phyloP scores from a whole-genome alignment of 2,797 vertebrate species.

The Forpus xanthops region DNA sequence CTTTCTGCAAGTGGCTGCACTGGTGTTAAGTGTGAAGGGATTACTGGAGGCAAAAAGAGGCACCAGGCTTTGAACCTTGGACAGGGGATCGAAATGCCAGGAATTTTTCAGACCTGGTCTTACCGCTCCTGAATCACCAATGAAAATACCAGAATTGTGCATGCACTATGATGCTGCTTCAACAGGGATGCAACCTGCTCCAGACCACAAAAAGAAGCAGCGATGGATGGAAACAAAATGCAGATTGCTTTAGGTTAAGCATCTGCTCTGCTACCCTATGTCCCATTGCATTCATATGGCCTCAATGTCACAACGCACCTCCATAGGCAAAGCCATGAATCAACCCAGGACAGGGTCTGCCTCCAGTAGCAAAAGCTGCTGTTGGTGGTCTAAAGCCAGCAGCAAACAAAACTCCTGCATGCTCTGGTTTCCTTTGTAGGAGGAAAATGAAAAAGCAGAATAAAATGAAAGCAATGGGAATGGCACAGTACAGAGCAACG shows the following conservation, averaged over 20 bases:
- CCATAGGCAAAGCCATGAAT: fast-evolving
- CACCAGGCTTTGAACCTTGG: not conserved
- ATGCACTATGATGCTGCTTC: fast-evolving
- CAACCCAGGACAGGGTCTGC: not conserved
- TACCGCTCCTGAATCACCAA: not conserved
- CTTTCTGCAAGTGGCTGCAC: not conserved
- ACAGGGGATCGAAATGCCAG: not conserved
- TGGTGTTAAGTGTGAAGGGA: not conserved
- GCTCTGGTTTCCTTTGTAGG: not conserved
- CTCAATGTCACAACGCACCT: fast-evolving
- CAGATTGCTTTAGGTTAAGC: not conserved
- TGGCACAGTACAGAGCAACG: fast-evolving
- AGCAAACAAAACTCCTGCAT: not conserved
- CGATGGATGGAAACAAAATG: not conserved
- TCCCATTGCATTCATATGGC: not conserved
- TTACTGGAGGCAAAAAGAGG: not conserved
- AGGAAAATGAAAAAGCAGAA: not conserved
- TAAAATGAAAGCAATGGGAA: fast-evolving
- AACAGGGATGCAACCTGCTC: not conserved
- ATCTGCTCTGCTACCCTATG: not conserved
- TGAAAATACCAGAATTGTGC: not conserved
- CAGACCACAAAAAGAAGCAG: not conserved
- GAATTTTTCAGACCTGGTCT: not conserved
- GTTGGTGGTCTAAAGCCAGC: fast-evolving
- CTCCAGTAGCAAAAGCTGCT: fast-evolving